Evolutionary conservation across 2,797 vertebrate genomes (phyloP), one percentile per base, ranked within the genome.

Genomic region (Harpagifer antarcticus): DNA sequence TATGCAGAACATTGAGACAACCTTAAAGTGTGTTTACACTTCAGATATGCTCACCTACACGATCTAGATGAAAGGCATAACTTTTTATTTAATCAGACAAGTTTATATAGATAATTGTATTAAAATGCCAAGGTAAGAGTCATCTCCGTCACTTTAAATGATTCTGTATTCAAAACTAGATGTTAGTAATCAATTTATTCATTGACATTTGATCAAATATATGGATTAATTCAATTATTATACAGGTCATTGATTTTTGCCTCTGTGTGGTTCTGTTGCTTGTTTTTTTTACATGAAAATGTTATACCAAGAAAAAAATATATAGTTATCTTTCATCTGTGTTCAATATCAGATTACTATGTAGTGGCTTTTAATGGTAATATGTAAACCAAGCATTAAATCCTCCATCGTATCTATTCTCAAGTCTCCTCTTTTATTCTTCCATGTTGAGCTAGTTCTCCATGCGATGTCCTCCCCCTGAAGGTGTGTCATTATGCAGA

Each of bases 401-500:
- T 66, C 59, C 60, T 59, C 56, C 56, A 16, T 47, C 11, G 16
- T 58, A n/a, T 61, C 40, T 49, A 65, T 43, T 71, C 20, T 50
- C 45, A 2, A 23, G 54, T 43, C 59, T 14, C 0, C 4, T 60
- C 7, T 60, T 61, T 53, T 14, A 43, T 19, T 76, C 17, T 61
- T 31, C 44, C 6, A 9, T 33, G 43, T 56, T 47, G n/a, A 48
- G 14, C 4, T 2, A 16, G 5, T 60, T 50, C 47, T 59, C 42
- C 58, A 57, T 33, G 45, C 61, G n/a, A 20, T 45, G 63, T 73
- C 70, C 67, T 78, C 56, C 42, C 33, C 13, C 50, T 58, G 42
- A 79, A 61, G 63, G 63, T 70, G 52, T 75, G 68, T 19, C 43
- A 66, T 75, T 69, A 65, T 77, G 56, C 63, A 87, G 80, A 83